These are phyloP conservation scores for Sebastes fasciatus DNA, from an alignment of 2,113 vertebrate genomes.

Conservation along the genomic window DNA sequence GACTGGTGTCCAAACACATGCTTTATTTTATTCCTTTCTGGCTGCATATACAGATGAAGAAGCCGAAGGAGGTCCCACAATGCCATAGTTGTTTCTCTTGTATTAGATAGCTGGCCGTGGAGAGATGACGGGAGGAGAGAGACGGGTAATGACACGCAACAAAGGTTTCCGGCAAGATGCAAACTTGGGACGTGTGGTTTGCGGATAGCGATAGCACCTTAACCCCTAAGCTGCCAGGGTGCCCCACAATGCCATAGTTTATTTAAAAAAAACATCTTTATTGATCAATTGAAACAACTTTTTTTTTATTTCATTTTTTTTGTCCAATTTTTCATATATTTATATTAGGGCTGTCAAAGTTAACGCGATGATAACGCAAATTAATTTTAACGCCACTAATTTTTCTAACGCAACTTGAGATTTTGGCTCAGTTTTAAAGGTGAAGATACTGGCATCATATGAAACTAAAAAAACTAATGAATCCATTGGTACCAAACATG, in stretches of 20 bases:
- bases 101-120: not conserved
- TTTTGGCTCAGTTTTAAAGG: no score
- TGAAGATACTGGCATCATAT: no score
- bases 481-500: no score
- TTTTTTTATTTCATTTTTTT: not conserved
- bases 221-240: no score
- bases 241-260: not conserved
- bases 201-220: not conserved
- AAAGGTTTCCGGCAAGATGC: not conserved
- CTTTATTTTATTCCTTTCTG: no score
- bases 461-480: no score
- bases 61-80: not conserved
- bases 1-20: not conserved
- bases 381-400: no score
- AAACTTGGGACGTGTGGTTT: not conserved
- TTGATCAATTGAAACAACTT: not conserved
- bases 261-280: not conserved
- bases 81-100: not conserved
- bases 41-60: not conserved
- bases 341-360: no score
- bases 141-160: not conserved
- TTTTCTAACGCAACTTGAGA: no score
- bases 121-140: not conserved
- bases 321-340: not conserved
- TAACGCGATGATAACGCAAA: no score